Base-by-base conservation (phyloP, 2,888 invertebrate species). In the Tetrapedia diversipes region DNA sequence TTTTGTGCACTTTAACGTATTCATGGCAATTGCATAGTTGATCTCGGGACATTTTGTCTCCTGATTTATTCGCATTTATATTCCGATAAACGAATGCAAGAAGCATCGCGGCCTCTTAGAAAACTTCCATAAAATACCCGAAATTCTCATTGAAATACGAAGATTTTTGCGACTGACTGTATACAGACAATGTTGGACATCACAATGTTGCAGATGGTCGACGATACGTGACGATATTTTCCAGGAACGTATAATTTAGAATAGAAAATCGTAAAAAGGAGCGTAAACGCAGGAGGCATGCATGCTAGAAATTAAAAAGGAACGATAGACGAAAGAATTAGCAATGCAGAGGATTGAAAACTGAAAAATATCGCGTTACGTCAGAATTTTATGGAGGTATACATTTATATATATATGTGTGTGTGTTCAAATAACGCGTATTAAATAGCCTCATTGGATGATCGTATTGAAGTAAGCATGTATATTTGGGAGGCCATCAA, bases 331-430 rank as follows among this genome's bases (percentile, higher is more conserved):
- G 37, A 11, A 16, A 16, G 4, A 27, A 29, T 34, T 41, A 41
- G n/a, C 69, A 4, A 45, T 43, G 27, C 34, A 41, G n/a, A 19
- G 24, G 4, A 14, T 24, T 11, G 14, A 7, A 37, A 34, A 54
- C 11, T 41, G 57, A 72, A 45, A 67, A 57, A 41, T 27, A 32
- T 51, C 27, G 19, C 32, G 22, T 65, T 66, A 49, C 56, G 47
- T 66, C 70, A 67, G 27, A 3, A 49, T 19, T 29, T 57, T 3
- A 27, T 10, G 14, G 4, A n/a, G 2, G n/a, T n/a, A n/a, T 11
- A 37, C 37, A 10, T 7, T 37, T 1, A 43, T 8, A 11, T 3
- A 10, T 7, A n/a, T n/a, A n/a, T n/a, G n/a, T 8, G 4, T 10
- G 24, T 10, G 16, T 27, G 27, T 37, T 19, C 24, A n/a, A 57